phyloP scores from a whole-genome alignment of 2,888 invertebrate species.

The Scaptodrosophila latifasciaeformis region DNA sequence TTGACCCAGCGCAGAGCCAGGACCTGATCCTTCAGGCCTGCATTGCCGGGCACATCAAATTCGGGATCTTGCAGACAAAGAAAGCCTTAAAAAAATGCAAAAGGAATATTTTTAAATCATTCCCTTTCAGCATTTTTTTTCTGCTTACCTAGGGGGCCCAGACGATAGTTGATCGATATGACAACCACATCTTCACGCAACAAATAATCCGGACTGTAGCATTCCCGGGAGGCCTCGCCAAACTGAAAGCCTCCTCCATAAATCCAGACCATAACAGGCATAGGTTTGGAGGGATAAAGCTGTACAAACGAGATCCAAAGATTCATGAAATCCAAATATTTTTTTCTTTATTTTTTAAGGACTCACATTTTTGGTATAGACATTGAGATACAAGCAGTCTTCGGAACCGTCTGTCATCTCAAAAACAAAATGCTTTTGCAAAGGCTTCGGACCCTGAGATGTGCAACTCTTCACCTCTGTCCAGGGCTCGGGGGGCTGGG shows the following conservation, averaged over 20 bases:
- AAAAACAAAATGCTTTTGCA: constrained; percentile 73
- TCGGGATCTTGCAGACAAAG: constrained; percentile 75
- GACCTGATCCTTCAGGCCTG: constrained; percentile 77
- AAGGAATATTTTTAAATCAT: background rate
- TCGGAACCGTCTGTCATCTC: constrained; percentile 76
- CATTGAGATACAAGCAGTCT: constrained; percentile 77
- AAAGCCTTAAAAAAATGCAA: constrained; percentile 71
- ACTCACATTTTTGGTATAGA: constrained; percentile 74
- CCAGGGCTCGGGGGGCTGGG: constrained; percentile 75
- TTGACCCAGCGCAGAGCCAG: constrained; percentile 77
- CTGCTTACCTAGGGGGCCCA: constrained; percentile 75
- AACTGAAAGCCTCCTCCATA: constrained; percentile 77
- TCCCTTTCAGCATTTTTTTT: background rate
- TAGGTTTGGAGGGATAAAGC: constrained; percentile 67
- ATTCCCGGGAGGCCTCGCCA: constrained; percentile 74
- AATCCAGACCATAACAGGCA: constrained; percentile 77
- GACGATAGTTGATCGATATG: constrained; percentile 76
- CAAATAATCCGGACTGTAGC: constrained; percentile 76
- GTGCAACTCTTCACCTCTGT: constrained; percentile 75
- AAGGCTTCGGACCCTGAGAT: constrained; percentile 70
- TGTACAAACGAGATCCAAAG: constrained; percentile 29
- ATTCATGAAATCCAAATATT: too few species aligned
- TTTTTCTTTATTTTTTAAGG: too few species aligned
- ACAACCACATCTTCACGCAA: constrained; percentile 76
- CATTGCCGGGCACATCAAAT: constrained; percentile 77